Evolutionary conservation across 1,140 invertebrate genomes (phyloP).

Genomic region (Tetramorium alpestre): DNA sequence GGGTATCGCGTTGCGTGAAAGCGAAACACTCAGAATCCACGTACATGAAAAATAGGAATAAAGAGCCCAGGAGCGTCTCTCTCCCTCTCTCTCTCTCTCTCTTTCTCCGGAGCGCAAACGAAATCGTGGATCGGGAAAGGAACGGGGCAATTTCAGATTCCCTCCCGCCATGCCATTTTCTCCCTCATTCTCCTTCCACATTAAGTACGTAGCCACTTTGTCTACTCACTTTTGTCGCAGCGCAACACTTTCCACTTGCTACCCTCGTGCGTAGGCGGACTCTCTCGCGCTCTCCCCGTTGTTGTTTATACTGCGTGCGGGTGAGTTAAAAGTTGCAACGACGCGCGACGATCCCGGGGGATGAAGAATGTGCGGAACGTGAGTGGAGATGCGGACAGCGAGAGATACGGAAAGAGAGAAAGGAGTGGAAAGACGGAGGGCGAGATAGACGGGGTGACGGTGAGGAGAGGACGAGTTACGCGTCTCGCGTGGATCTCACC

Average conservation of each 20-base stretch:
- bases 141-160: not conserved
- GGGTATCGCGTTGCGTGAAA: constrained; percentile 58
- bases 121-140: not conserved
- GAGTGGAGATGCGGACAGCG: not conserved
- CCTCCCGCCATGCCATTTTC: constrained; percentile 9
- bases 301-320: constrained; percentile 50
- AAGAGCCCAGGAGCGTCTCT: constrained; percentile 12
- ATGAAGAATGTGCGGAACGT: not conserved
- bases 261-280: constrained; percentile 49
- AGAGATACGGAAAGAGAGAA: not conserved
- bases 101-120: not conserved
- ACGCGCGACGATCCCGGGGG: not conserved
- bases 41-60: not conserved
- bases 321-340: constrained; percentile 1
- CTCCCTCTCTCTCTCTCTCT: not conserved
- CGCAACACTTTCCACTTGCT: constrained; percentile 62
- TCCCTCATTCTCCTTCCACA: constrained; percentile 26
- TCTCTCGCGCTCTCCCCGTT: constrained; percentile 42
- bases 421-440: not conserved
- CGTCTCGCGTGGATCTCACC: constrained; percentile 47
- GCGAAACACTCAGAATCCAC: constrained; percentile 25
- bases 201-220: constrained; percentile 58
- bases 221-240: constrained; percentile 67
- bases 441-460: not conserved
- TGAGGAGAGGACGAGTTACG: not conserved